Evolutionary conservation across 2,113 vertebrate species (phyloP), one percentile per base, ranked within the genome.

Genomic region (Panthera leo): DNA sequence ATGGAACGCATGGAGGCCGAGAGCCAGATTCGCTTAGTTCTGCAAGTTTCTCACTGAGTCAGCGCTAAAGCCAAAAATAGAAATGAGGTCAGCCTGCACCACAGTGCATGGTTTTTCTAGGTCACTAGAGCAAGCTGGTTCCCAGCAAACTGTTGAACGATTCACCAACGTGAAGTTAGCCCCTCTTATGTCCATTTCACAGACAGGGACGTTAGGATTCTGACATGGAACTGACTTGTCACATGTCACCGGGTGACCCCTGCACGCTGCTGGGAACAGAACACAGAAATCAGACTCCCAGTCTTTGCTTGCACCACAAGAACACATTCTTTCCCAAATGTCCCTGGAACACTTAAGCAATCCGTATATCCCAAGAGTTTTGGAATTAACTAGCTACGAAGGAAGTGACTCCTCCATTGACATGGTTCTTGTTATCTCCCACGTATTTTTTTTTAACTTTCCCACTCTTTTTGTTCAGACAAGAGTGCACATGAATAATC

Each of bases 41-140:
- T 92, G 39, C 84, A 61, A 94, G 90, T 63, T 89, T 97, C 96
- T 95, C 95, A 94, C 5, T 96, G 97, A 98, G 92, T 98, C 97
- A 97, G 97, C 96, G 63, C 65, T 2, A 53, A 78, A 42, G 55
- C 86, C 95, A 96, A 67, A 91, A 97, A 96, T 95, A 98, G 97
- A 95, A 98, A 97, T 73, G 93, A 94, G 94, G 93, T 94, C 97
- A 96, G 93, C 91, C 75, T 27, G 12, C 65, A 65, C 67, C 5
- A 4, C 18, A 39, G 63, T 5, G 75, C 18, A 0, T 8, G 10
- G 67, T 39, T 86, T 97, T 96, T 96, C 68, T 97, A 85, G 98
- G 98, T 98, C 98, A 98, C 98, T 97, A 67, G 97, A 97, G 87
- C 97, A 97, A 79, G 68, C 70, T 1, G 70, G 82, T 94, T 97